Evolutionary conservation across 2,888 invertebrate species (phyloP).

Genomic region (Drosophila nigricruria): DNA sequence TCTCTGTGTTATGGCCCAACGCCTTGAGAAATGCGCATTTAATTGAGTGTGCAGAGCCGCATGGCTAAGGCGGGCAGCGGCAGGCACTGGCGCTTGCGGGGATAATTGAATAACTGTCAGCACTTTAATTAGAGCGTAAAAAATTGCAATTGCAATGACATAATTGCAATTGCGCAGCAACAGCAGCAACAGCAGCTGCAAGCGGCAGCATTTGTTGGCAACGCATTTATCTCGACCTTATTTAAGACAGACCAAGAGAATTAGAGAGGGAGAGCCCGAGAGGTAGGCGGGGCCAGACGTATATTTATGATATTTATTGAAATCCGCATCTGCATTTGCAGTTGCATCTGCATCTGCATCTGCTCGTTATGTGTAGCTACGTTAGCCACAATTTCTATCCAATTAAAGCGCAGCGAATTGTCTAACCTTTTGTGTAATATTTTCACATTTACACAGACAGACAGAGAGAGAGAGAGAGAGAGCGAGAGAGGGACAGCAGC

Average conservation of each 20-base stretch:
- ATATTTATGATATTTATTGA: conserved; percentile 63
- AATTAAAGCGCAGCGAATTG: conserved; percentile 69
- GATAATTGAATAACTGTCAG: conserved; percentile 78
- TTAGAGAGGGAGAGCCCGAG: neutral
- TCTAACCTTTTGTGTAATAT: conserved; percentile 40
- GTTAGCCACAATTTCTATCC: conserved; percentile 60
- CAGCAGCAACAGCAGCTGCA: conserved; percentile 30
- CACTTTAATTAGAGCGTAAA: conserved; percentile 77
- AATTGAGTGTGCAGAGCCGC: conserved; percentile 59
- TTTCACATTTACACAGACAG: conserved; percentile 17
- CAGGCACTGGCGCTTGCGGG: conserved; percentile 26
- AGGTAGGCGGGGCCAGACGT: neutral
- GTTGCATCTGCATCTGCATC: conserved; percentile 33
- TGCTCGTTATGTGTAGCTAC: conserved; percentile 27
- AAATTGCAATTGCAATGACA: conserved; percentile 54
- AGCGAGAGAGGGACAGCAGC: neutral
- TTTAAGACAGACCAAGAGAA: conserved; percentile 26
- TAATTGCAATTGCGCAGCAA: conserved; percentile 48
- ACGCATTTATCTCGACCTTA: conserved; percentile 56
- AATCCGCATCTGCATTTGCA: conserved; percentile 53
- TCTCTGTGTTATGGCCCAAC: conserved; percentile 42
- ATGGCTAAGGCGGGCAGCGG: neutral
- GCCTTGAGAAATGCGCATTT: conserved; percentile 66
- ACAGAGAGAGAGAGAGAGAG: neutral
- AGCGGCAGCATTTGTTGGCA: conserved; percentile 56